phyloP scores from a whole-genome alignment of 1,140 invertebrate species.

The Listronotus oregonensis region DNA sequence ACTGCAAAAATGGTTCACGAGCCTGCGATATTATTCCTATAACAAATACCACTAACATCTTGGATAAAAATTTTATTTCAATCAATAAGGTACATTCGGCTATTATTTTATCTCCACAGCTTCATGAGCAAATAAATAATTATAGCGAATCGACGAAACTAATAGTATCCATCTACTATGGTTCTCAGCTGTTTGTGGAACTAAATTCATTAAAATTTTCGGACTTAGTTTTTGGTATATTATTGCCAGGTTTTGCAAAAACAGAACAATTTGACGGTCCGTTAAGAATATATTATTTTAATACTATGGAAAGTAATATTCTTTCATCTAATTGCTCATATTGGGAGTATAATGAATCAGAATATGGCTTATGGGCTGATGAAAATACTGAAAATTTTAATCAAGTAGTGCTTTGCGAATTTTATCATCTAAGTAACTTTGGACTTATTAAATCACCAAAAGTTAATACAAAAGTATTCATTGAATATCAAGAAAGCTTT shows the following conservation, averaged over 20 bases:
- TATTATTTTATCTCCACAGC: constrained; percentile 7
- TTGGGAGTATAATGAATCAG: constrained; percentile 22
- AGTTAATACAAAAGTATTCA: too few species aligned
- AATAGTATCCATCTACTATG: constrained; percentile 24
- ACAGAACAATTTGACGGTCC: constrained; percentile 15
- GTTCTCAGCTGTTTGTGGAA: constrained; percentile 24
- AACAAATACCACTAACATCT: background rate
- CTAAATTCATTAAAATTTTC: constrained; percentile 2
- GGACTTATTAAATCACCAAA: background rate
- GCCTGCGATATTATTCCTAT: constrained; percentile 5
- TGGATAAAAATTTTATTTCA: background rate
- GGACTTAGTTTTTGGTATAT: constrained; percentile 21
- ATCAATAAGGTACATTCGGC: constrained; percentile 3
- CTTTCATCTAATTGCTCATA: constrained; percentile 30
- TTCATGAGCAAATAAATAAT: constrained; percentile 20
- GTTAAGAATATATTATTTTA: constrained; percentile 20
- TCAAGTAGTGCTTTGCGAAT: constrained; percentile 13
- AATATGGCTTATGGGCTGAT: background rate
- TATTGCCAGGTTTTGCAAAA: constrained; percentile 19
- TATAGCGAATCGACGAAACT: constrained; percentile 18
- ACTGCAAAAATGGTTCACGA: background rate
- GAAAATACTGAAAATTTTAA: constrained; percentile 11
- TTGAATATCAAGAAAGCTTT: too few species aligned
- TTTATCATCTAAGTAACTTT: constrained; percentile 31
- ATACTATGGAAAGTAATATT: background rate